Percentiles rank a stretch among this genome's conserved stretches.
phyloP scores from a whole-genome alignment of 2,113 vertebrate species.

The Tetrao urogallus region DNA sequence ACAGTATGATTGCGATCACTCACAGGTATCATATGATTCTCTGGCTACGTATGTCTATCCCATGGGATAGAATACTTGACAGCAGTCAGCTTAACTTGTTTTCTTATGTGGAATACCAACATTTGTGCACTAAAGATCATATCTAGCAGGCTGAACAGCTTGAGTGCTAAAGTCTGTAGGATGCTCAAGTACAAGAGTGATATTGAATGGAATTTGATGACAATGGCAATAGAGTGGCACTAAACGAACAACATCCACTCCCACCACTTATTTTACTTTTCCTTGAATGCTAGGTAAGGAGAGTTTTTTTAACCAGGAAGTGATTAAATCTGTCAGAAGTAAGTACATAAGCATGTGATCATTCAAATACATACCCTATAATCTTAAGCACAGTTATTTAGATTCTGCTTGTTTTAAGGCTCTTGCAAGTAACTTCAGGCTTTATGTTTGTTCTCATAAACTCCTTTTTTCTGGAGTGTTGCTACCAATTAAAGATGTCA shows the following conservation, averaged over 20 bases:
- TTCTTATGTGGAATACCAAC: not conserved
- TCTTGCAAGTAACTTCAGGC: not conserved
- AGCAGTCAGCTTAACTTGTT: not conserved
- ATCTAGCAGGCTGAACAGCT: not conserved
- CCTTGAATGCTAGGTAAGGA: not conserved
- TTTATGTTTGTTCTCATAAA: not conserved
- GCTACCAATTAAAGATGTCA: not conserved
- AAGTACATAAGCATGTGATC: not conserved
- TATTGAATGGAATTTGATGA: not conserved
- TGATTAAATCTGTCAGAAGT: not conserved
- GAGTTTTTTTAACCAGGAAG: not conserved
- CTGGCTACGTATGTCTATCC: not conserved
- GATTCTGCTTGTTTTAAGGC: not conserved
- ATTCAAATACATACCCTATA: accelerated
- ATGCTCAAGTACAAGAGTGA: not conserved
- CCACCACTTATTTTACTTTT: not conserved
- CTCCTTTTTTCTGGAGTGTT: not conserved
- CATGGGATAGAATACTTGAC: not conserved
- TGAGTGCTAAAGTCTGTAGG: not conserved
- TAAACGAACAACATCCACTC: not conserved
- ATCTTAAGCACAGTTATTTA: not conserved
- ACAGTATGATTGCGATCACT: not conserved
- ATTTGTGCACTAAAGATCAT: not conserved
- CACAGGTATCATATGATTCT: not conserved
- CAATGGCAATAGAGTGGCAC: not conserved